phyloP scores from a whole-genome alignment of 2,888 invertebrate species.

The Hybos culiciformis region DNA sequence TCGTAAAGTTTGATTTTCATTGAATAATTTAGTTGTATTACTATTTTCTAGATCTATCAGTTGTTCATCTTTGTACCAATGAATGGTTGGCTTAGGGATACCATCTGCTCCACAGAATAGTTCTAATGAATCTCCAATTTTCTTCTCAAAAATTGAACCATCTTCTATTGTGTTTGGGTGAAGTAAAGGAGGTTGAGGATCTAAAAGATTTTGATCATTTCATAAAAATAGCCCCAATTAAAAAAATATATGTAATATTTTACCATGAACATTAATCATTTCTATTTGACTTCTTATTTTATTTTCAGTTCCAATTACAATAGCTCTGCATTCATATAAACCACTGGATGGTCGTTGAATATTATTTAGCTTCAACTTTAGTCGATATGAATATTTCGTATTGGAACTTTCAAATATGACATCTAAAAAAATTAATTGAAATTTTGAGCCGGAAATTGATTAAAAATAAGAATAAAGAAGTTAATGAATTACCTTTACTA shows the following conservation, averaged over 20 bases:
- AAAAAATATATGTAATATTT: constrained; percentile 7
- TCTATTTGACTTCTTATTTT: constrained; percentile 23
- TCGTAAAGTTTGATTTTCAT: constrained; percentile 32
- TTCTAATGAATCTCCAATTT: constrained; percentile 26
- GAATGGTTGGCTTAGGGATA: constrained; percentile 48
- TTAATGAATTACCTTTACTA: constrained; percentile 13
- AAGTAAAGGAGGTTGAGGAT: constrained; percentile 31
- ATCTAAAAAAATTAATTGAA: constrained; percentile 12
- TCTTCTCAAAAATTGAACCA: constrained; percentile 32
- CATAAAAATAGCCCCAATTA: constrained; percentile 2
- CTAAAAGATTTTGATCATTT: constrained; percentile 33
- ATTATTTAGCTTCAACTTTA: constrained; percentile 27
- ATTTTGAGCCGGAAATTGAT: not conserved
- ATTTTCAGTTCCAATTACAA: constrained; percentile 17
- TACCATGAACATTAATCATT: constrained; percentile 33
- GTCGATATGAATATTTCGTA: constrained; percentile 29
- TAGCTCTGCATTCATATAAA: constrained; percentile 32
- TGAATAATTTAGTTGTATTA: constrained; percentile 18
- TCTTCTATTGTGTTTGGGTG: not conserved
- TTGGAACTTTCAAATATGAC: constrained; percentile 17
- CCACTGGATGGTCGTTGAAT: constrained; percentile 31
- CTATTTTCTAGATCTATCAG: constrained; percentile 29
- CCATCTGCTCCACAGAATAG: constrained; percentile 39
- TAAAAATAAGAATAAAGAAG: not conserved
- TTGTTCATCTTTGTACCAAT: constrained; percentile 51